These are phyloP conservation scores for Fopius arisanus DNA, from an alignment of 1,140 invertebrate genomes.

Conservation along the genomic window DNA sequence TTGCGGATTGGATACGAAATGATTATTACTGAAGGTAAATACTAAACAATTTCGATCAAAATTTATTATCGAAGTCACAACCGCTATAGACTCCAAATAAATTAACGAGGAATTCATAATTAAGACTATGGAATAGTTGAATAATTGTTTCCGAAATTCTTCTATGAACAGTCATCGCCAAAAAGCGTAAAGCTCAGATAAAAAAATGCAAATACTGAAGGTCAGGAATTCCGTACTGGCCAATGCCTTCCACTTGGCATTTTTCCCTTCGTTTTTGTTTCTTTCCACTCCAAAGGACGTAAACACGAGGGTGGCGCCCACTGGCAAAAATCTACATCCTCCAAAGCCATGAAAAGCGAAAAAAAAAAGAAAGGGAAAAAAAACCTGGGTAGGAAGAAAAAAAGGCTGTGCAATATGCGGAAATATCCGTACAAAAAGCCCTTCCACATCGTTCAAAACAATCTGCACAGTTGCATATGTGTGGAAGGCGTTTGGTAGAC, in stretches of 20 bases:
- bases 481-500: neutral
- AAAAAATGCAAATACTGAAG: neutral
- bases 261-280: neutral
- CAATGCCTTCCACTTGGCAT: neutral
- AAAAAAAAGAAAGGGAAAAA: neutral
- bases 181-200: neutral
- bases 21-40: neutral
- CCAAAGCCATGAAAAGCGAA: neutral
- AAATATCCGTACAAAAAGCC: neutral
- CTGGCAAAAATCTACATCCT: neutral
- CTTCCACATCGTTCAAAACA: neutral
- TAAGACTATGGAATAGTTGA: no score
- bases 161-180: neutral
- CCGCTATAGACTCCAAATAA: no score
- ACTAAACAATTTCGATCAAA: neutral
- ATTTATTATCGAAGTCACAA: neutral
- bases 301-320: slow-evolving; percentile 13
- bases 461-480: neutral
- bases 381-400: no score
- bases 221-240: slow-evolving; percentile 12
- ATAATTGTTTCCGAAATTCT: neutral
- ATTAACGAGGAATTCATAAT: no score
- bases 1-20: neutral
- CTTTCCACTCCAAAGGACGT: slow-evolving; percentile 8
- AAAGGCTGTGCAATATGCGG: neutral